Evolutionary conservation across 2,113 vertebrate genomes (phyloP).

Genomic region (Dipodomys stephensi): DNA sequence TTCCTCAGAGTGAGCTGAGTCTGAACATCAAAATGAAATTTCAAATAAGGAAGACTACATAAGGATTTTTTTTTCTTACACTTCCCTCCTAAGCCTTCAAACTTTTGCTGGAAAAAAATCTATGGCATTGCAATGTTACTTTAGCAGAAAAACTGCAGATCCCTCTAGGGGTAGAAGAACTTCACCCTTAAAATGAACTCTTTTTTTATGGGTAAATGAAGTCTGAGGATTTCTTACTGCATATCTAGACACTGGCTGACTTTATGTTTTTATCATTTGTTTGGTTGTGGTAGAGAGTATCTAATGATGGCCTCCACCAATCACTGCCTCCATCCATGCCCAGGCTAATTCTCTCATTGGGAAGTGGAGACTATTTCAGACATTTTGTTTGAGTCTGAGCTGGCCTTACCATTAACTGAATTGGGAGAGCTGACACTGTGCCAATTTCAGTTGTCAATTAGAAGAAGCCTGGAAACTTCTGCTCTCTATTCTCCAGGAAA

Average conservation of each 20-base stretch:
- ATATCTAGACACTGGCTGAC: too few species aligned
- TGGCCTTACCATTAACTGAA: not conserved
- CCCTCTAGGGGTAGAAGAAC: not conserved
- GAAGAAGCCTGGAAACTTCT: not conserved
- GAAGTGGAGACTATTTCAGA: not conserved
- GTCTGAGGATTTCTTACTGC: not conserved
- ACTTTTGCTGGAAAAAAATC: conserved; percentile 54
- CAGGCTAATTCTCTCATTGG: not conserved
- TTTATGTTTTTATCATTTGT: not conserved
- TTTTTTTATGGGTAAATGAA: not conserved
- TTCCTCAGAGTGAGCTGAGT: conserved; percentile 39
- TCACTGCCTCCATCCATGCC: not conserved
- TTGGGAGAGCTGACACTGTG: not conserved
- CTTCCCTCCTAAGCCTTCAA: not conserved
- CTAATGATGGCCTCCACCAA: not conserved
- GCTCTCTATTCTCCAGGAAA: not conserved
- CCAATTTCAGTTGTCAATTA: not conserved
- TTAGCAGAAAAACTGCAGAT: conserved; percentile 16
- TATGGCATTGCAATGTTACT: not conserved
- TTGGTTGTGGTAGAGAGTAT: not conserved
- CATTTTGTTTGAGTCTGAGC: conserved; percentile 46
- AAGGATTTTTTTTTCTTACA: not conserved
- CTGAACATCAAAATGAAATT: conserved; percentile 76
- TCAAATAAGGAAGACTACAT: conserved; percentile 39
- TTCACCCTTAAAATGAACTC: not conserved